A percentile compares a stretch with the other conserved stretches of the same genome.
Evolutionary conservation across 2,888 invertebrate species (phyloP).

Genomic region (Scaptomyza reducta): DNA sequence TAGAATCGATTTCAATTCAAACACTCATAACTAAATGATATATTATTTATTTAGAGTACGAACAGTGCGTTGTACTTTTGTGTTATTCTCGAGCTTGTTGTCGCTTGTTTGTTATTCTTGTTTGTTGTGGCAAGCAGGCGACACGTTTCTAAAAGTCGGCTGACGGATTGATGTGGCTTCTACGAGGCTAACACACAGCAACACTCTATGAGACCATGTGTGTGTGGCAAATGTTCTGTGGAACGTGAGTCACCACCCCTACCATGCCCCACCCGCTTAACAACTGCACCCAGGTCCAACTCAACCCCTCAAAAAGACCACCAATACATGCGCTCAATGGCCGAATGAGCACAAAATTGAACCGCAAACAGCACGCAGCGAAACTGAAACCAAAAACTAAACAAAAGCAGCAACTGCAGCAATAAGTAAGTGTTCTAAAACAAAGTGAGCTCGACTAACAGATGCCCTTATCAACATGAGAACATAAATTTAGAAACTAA

Average conservation of each 20-base stretch:
- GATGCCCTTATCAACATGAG: constrained; percentile 4
- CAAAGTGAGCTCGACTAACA: not conserved
- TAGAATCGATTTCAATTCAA: not conserved
- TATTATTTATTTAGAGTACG: constrained; percentile 25
- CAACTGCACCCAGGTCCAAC: constrained; percentile 1
- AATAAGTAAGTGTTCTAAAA: not conserved
- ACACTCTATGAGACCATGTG: constrained; percentile 14
- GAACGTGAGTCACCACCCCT: constrained; percentile 65
- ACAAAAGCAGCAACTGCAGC: not conserved
- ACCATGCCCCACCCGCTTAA: not conserved
- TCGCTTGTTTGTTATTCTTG: constrained; percentile 15
- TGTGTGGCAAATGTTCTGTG: constrained; percentile 52
- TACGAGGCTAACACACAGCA: constrained; percentile 23
- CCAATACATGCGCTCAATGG: constrained; percentile 46
- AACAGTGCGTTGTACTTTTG: constrained; percentile 8
- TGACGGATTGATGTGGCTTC: constrained; percentile 78
- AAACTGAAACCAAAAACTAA: constrained; percentile 28
- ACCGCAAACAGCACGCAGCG: constrained; percentile 51
- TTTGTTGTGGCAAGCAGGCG: constrained; percentile 41
- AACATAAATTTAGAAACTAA: not conserved
- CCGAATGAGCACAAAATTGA: constrained; percentile 69
- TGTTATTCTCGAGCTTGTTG: constrained; percentile 6
- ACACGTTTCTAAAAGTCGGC: constrained; percentile 65
- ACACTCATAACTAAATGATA: not conserved
- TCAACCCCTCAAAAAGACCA: constrained; percentile 16